phyloP scores from a whole-genome alignment of 2,888 invertebrate species.

The Dicroscelio sp. region DNA sequence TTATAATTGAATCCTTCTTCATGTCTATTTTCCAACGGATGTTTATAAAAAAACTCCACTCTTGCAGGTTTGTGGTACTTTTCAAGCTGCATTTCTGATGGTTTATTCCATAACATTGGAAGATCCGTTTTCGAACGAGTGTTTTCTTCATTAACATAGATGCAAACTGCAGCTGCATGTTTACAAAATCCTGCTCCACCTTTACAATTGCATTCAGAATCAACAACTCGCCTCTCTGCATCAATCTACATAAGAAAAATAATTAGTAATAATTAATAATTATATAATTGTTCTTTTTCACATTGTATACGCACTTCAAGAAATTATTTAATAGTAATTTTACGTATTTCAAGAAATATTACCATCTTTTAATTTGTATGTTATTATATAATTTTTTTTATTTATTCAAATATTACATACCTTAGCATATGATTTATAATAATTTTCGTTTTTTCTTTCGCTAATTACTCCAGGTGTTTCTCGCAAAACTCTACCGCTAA shows the following conservation, averaged over 20 bases:
- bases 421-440: not conserved
- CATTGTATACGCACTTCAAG: not conserved
- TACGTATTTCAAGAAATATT: not conserved
- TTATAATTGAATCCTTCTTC: not conserved
- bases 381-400: not conserved
- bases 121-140: not conserved
- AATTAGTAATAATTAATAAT: not conserved
- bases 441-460: not conserved
- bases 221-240: not conserved
- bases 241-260: not conserved
- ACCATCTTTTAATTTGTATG: too few relatives aligned
- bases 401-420: not conserved
- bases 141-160: not conserved
- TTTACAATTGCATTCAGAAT: not conserved
- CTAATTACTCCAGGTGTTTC: constrained; percentile 1
- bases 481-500: not conserved
- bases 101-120: not conserved
- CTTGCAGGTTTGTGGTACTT: not conserved
- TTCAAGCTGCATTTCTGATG: not conserved
- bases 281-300: not conserved
- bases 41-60: not conserved
- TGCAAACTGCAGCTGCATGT: too few relatives aligned
- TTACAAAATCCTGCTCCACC: constrained; percentile 1
- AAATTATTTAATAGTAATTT: not conserved
- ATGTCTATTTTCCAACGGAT: not conserved